Evolutionary conservation across 2,797 vertebrate genomes (phyloP).

Genomic region (Xerus rutilus): DNA sequence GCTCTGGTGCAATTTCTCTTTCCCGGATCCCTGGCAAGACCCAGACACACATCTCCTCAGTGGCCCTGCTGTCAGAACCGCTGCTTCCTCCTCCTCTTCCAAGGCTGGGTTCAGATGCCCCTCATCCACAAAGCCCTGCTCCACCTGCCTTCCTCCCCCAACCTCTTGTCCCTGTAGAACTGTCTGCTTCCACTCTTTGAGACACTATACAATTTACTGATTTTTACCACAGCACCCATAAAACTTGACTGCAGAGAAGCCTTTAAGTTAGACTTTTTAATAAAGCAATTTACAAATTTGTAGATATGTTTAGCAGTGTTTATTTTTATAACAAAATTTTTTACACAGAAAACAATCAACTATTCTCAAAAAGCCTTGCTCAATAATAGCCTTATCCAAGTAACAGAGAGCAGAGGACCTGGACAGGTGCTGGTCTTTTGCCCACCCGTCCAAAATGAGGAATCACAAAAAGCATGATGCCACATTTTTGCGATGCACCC

Average conservation of each 20-base stretch:
- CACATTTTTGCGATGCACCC: background rate
- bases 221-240: background rate
- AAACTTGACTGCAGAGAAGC: background rate
- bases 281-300: background rate
- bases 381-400: background rate
- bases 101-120: no score
- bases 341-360: background rate
- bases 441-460: background rate
- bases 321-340: background rate
- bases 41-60: rapidly evolving
- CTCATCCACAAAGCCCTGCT: background rate
- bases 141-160: background rate
- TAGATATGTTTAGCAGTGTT: background rate
- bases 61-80: background rate
- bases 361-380: background rate
- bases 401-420: background rate
- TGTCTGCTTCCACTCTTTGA: background rate
- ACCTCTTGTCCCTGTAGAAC: background rate
- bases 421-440: background rate
- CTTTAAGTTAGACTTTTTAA: background rate
- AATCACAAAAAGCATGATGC: background rate
- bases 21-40: rapidly evolving
- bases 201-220: background rate
- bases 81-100: background rate
- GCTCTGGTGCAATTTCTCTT: background rate